These are phyloP conservation scores for Drosophila ambigua DNA, from an alignment of 1,140 invertebrate genomes.

Conservation along the genomic window DNA sequence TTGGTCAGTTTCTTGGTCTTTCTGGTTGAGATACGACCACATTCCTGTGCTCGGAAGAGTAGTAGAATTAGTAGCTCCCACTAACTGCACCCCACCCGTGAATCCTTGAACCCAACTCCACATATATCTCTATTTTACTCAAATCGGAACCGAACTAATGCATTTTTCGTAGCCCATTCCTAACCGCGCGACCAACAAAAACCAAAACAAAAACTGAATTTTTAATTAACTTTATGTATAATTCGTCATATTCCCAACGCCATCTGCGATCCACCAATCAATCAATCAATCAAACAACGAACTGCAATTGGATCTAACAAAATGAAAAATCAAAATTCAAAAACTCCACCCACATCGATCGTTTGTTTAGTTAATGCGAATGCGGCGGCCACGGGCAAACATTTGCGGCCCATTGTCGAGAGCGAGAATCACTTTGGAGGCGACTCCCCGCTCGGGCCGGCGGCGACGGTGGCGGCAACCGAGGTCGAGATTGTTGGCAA, in stretches of 20 bases:
- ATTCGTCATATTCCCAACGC: conserved; percentile 26
- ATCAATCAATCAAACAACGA: conserved; percentile 36
- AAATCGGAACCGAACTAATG: conserved; percentile 32
- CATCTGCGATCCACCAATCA: conserved; percentile 20
- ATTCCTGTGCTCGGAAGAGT: conserved; percentile 16
- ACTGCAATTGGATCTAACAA: conserved; percentile 37
- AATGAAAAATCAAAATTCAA: conserved; percentile 31
- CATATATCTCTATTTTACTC: too few species aligned
- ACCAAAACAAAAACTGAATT: conserved; percentile 29
- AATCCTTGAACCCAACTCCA: too few species aligned
- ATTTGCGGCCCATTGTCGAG: conserved; percentile 80
- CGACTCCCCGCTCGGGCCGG: conserved; percentile 42
- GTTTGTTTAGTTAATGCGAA: conserved; percentile 53
- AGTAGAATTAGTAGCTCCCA: conserved; percentile 44
- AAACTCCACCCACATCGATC: conserved; percentile 13
- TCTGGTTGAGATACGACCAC: conserved; percentile 41
- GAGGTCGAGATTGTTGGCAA: conserved; percentile 58
- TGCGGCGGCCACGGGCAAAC: conserved; percentile 47
- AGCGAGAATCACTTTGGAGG: conserved; percentile 71
- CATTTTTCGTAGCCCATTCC: conserved; percentile 61
- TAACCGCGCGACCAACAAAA: conserved; percentile 40
- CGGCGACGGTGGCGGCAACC: conserved; percentile 19
- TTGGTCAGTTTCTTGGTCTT: conserved; percentile 43
- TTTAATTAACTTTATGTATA: conserved; percentile 56
- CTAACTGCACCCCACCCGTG: conserved; percentile 31